Percentiles rank a stretch among this genome's conserved stretches.
These are phyloP conservation scores for Peromyscus eremicus DNA, from an alignment of 2,797 vertebrate genomes.

Conservation along the genomic window DNA sequence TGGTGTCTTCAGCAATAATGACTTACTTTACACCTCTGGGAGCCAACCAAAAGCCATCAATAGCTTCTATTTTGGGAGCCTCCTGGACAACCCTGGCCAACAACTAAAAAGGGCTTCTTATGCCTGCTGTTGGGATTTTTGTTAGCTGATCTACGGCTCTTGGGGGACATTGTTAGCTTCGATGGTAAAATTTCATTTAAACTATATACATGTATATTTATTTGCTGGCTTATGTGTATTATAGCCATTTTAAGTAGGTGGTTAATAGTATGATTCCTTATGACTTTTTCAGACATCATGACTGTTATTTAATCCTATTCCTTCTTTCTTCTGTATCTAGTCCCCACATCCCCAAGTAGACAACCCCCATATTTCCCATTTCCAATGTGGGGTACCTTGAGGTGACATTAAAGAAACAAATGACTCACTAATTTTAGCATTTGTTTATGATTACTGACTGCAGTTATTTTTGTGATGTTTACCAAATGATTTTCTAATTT, in stretches of 20 bases:
- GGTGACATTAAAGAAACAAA: constrained; percentile 36
- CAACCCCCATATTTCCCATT: not conserved
- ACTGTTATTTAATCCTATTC: not conserved
- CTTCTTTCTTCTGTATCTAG: not conserved
- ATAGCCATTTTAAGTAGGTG: not conserved
- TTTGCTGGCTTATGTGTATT: not conserved
- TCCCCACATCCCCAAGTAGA: too few relatives aligned
- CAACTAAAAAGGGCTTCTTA: not conserved
- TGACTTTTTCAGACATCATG: not conserved
- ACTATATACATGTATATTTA: not conserved
- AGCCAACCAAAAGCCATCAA: not conserved
- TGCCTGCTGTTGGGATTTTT: not conserved
- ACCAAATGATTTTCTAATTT: not conserved
- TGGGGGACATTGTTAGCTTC: not conserved
- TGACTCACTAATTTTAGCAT: constrained; percentile 38
- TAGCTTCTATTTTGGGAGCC: not conserved
- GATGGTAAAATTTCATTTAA: not conserved
- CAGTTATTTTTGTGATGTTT: not conserved
- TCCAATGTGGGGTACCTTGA: not conserved
- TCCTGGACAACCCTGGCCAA: not conserved
- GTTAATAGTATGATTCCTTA: not conserved
- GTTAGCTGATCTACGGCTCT: not conserved
- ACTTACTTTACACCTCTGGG: not conserved
- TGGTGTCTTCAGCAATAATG: not conserved
- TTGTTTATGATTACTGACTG: not conserved